Evolutionary conservation across 2,797 vertebrate species (phyloP), one percentile per base, ranked within the genome.

Genomic region (Pempheris klunzingeri): DNA sequence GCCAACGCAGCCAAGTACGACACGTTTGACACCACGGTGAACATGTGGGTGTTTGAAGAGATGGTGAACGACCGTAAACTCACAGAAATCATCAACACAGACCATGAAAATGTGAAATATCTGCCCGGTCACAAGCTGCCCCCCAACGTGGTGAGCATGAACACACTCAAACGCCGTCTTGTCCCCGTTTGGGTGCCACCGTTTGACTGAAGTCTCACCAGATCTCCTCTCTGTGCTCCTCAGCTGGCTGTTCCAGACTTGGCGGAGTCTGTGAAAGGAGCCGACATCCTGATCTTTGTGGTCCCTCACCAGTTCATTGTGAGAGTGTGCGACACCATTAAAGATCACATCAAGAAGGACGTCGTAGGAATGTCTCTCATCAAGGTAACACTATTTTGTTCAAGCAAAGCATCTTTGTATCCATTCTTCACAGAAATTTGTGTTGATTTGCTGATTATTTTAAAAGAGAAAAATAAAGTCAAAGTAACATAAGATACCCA

Each of bases 41-140:
- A 92, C 85, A 99, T 99, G 97, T 99, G 98, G 98, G 98, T 99
- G 85, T 97, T 99, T 69, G 96, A 99, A 87, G 98, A 99, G 93
- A 95, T 89, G 43, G 88, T 99, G 50, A 91, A 90, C 0, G 95
- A 95, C 26, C 95, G 93, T 53, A 97, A 96, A 43, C 96, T 99
- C 85, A 96, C 97, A 0, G 97, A 99, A 71, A 97, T 99, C 92
- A 99, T 99, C 93, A 99, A 99, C 93, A 95, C 92, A 0, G 96
- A 99, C 75, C 98, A 99, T 0, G 98, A 99, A 82, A 99, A 99
- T 1, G 95, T 98, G 84, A 99, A 98, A 80, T 99, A 99, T 84
- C 94, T 99, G 80, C 97, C 97, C 0, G 98, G 98, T 59, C 97
- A 97, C 94, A 98, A 97, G 88, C 96, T 99, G 89, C 98, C 98